Evolutionary conservation across 2,113 vertebrate genomes (phyloP), one percentile per base, ranked within the genome.

Genomic region (Theristicus caerulescens): DNA sequence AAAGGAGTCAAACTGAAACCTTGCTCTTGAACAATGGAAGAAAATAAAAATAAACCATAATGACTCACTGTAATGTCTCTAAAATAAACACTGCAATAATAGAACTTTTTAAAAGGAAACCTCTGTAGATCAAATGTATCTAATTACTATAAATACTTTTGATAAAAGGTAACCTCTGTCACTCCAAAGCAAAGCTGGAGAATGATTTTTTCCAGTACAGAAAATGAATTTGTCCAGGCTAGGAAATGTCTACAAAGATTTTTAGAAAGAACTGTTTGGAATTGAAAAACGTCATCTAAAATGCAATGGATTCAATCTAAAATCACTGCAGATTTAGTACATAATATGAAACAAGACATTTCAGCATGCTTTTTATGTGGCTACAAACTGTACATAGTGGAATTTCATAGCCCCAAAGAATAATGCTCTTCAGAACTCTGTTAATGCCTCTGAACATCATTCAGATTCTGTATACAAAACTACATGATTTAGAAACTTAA

Each of bases 401-500:
- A 97, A 93, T 90, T 91, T 95, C 88, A 95, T 32, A 91, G 97
- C 88, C 86, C 90, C 91, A 96, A 91, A 92, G 95, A 97, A 96
- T 38, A 84, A 71, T 88, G 82, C 91, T 97, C 94, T 98, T 97
- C 94, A 96, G 97, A 98, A 94, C 96, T 94, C 94, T 96, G 89
- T 96, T 82, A 96, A 96, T 93, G 91, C 82, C 96, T 97, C 94
- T 97, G 95, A 98, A 97, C 97, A 91, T 97, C 86, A 97, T 95
- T 97, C 94, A 95, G 85, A 97, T 93, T 94, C 74, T 70, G 79
- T 93, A 47, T 98, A 98, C 89, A 98, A 98, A 98, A 98, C 96
- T 95, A 97, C 72, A 38, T 96, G 91, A 95, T 96, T 97, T 97
- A 98, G 97, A 97, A 98, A 98, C 96, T 97, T 96, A 97, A 96